phyloP scores from a whole-genome alignment of 2,888 invertebrate species.

The Drosophila crucigera region DNA sequence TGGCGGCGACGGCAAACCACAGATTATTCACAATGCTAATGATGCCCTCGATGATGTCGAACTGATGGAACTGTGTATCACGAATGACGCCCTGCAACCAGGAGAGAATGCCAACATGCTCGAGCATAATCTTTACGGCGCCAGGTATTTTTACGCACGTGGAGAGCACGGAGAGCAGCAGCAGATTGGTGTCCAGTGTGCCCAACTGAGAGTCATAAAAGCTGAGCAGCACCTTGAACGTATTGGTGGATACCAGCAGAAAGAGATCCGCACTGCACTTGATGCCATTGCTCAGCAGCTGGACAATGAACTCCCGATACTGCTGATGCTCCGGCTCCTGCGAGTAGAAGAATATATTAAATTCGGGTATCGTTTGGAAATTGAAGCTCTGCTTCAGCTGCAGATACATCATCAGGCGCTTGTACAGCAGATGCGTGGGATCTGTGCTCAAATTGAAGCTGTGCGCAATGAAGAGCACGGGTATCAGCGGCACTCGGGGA shows the following conservation, averaged over 20 bases:
- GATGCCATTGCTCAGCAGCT: constrained; percentile 91
- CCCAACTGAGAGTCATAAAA: constrained; percentile 89
- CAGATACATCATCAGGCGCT: constrained; percentile 91
- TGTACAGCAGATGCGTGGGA: constrained; percentile 91
- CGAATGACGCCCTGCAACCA: constrained; percentile 87
- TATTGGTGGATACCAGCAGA: constrained; percentile 90
- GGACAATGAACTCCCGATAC: constrained; percentile 92
- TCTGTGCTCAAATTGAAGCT: constrained; percentile 89
- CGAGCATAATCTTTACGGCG: constrained; percentile 88
- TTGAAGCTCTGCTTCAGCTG: constrained; percentile 92
- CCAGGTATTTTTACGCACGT: constrained; percentile 88
- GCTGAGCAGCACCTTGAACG: constrained; percentile 91
- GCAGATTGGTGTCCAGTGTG: constrained; percentile 88
- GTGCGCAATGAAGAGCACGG: constrained; percentile 83
- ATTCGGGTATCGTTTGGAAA: constrained; percentile 93
- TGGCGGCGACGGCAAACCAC: constrained; percentile 83
- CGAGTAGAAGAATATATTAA: constrained; percentile 93
- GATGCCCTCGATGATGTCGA: constrained; percentile 84
- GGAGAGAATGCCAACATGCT: constrained; percentile 89
- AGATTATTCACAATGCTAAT: constrained; percentile 84
- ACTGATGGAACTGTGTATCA: constrained; percentile 83
- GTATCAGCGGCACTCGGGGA: constrained; percentile 83
- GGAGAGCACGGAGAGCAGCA: constrained; percentile 89
- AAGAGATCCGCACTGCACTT: constrained; percentile 91
- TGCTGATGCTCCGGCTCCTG: constrained; percentile 89